Evolutionary conservation across 2,888 invertebrate species (phyloP).

Genomic region (Nomada flava): DNA sequence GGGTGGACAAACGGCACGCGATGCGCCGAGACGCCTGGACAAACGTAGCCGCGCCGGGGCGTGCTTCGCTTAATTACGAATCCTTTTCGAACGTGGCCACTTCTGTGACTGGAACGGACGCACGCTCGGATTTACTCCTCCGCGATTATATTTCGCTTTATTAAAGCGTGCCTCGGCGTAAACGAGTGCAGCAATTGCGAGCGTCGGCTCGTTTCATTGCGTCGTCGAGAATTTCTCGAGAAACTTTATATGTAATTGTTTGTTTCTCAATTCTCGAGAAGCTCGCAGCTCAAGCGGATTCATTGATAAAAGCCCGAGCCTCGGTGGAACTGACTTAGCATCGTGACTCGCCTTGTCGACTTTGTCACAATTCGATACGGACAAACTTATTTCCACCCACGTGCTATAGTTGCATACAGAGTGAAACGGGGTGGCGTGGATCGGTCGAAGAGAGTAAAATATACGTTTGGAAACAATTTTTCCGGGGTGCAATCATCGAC

Average conservation of each 20-base stretch:
- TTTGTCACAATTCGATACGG: not conserved
- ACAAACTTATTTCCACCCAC: not conserved
- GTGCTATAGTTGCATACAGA: not conserved
- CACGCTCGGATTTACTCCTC: conserved; percentile 1
- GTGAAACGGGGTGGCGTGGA: no score
- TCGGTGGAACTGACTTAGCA: not conserved
- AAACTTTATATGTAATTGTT: no score
- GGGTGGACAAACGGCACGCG: conserved; percentile 28
- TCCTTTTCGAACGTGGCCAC: conserved; percentile 45
- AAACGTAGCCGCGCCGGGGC: conserved; percentile 15
- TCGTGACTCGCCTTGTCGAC: not conserved
- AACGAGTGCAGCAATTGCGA: conserved; percentile 50
- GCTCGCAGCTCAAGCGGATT: conserved; percentile 16
- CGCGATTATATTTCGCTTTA: conserved; percentile 49
- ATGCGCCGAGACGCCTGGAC: conserved; percentile 40
- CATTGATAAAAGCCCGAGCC: conserved; percentile 21
- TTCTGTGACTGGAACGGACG: conserved; percentile 33
- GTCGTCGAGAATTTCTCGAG: not conserved
- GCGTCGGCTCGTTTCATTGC: conserved; percentile 33
- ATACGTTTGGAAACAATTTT: not conserved
- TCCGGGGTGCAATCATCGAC: not conserved
- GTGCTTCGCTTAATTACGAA: conserved; percentile 58
- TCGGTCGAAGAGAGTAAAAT: not conserved
- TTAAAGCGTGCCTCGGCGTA: conserved; percentile 41
- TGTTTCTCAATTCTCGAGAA: no score